A percentile compares a stretch with the other conserved stretches of the same genome.
Evolutionary conservation across 2,888 invertebrate species (phyloP).

Genomic region (Calameuta idolon): DNA sequence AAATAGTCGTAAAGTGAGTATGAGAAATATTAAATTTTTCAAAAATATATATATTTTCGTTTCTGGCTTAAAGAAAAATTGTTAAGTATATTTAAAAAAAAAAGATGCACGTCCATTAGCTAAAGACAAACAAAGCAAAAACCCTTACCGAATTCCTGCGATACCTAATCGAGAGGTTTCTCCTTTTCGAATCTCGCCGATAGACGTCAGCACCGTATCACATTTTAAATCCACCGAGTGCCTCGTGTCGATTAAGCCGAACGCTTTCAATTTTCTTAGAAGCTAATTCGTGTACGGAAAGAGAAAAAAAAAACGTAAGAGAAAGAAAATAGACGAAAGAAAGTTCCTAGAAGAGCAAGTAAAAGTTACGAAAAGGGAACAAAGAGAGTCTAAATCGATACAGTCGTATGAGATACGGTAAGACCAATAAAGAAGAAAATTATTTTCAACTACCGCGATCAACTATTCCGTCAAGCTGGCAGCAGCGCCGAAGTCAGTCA

Average conservation of each 20-base stretch:
- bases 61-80: too few species aligned
- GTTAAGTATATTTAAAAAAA: too few species aligned
- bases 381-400: not conserved
- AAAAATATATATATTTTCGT: not conserved
- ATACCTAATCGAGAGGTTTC: not conserved
- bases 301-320: not conserved
- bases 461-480: not conserved
- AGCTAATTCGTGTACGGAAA: not conserved
- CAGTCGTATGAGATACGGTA: not conserved
- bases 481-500: not conserved
- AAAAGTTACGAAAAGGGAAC: not conserved
- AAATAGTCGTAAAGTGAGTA: not conserved
- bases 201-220: not conserved
- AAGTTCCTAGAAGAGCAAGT: not conserved
- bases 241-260: not conserved
- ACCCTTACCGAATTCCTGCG: not conserved
- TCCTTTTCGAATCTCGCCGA: not conserved
- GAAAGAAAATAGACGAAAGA: not conserved
- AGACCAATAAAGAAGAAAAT: not conserved
- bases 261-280: not conserved
- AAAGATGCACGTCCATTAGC: too few species aligned
- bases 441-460: not conserved
- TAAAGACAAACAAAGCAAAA: not conserved
- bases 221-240: not conserved
- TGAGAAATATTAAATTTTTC: not conserved